Evolutionary conservation across 2,888 invertebrate species (phyloP).

Genomic region (Drosophila merina): DNA sequence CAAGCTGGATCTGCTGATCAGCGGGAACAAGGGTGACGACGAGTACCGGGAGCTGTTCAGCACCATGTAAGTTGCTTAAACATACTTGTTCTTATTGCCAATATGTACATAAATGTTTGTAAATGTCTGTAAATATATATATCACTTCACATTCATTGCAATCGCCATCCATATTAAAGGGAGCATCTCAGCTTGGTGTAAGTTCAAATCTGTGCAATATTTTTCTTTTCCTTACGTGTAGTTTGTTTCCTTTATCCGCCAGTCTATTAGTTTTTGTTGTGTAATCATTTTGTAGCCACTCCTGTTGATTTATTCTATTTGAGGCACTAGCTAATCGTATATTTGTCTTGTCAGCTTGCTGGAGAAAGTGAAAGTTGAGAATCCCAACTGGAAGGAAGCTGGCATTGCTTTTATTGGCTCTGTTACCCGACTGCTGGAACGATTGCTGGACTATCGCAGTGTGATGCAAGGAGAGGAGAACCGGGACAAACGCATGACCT

Average conservation of each 20-base stretch:
- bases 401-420: constrained; percentile 96
- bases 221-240: constrained; percentile 22
- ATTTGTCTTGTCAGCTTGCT: constrained; percentile 86
- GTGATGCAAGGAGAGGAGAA: constrained; percentile 98
- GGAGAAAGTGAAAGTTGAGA: constrained; percentile 92
- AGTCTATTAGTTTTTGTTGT: constrained; percentile 3
- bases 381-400: constrained; percentile 95
- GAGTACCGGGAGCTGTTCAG: constrained; percentile 97
- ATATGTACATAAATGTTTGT: constrained; percentile 48
- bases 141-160: constrained; percentile 69
- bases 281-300: constrained; percentile 1
- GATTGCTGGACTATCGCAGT: constrained; percentile 96
- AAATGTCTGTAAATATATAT: constrained; percentile 58
- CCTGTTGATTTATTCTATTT: constrained; percentile 2
- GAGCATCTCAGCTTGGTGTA: constrained; percentile 96
- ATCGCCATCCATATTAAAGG: constrained; percentile 85
- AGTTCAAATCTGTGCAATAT: constrained; percentile 85
- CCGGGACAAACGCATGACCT: constrained; percentile 97
- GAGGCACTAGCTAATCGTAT: not conserved
- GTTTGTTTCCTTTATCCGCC: not conserved
- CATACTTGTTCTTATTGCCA: not conserved
- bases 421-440: constrained; percentile 93
- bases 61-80: constrained; percentile 91
- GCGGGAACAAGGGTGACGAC: constrained; percentile 96
- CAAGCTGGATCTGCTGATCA: constrained; percentile 95